Evolutionary conservation across 1,140 invertebrate genomes (phyloP), one percentile per base, ranked within the genome.

Genomic region (Luehdorfia chinensis): DNA sequence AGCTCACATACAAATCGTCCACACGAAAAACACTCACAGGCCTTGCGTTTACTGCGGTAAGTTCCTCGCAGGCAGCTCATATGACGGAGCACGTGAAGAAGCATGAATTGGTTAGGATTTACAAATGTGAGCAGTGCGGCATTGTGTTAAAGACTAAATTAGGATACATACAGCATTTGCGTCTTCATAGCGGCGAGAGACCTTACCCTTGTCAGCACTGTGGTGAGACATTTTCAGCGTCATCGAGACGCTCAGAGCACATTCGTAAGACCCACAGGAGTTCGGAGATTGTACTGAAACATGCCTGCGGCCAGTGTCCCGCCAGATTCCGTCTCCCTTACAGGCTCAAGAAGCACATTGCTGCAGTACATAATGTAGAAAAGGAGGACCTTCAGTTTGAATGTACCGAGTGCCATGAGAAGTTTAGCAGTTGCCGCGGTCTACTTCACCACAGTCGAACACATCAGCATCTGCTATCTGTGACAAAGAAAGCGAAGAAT

Each of bases 1-100:
- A 0, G 70, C 75, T 2, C 80, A 84, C 12, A 84, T 84, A 39
- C 74, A 81, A 53, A 78, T 73, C 5, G 71, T 84, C 0, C 80
- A 84, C 23, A 59, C 64, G 45, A 81, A 75, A 34, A 73, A 70
- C 32, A 84, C 77, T 0, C 80, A 81, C 21, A 58, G 56, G 5
- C 73, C 77, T 4, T 84, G 79, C 15, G 30, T 47, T 0, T 69
- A 80, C 36, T 84, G 79, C n/a, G 76, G 76, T 0, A 81, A 81
- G 47, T 41, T 56, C 0, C 34, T 80, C 2, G 75, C 79, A 0
- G 59, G n/a, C 76, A 2, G 79, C 72, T 4, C 72, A 78, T 21
- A 81, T 84, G 77, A 50, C 65, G 0, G 61, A 69, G 11, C 79
- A 84, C 45, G 15, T 84, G 0, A 81, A 79, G 45, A 62, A 55